These are phyloP conservation scores for Eristalinus aeneus DNA, from an alignment of 2,888 invertebrate genomes.

Conservation along the genomic window DNA sequence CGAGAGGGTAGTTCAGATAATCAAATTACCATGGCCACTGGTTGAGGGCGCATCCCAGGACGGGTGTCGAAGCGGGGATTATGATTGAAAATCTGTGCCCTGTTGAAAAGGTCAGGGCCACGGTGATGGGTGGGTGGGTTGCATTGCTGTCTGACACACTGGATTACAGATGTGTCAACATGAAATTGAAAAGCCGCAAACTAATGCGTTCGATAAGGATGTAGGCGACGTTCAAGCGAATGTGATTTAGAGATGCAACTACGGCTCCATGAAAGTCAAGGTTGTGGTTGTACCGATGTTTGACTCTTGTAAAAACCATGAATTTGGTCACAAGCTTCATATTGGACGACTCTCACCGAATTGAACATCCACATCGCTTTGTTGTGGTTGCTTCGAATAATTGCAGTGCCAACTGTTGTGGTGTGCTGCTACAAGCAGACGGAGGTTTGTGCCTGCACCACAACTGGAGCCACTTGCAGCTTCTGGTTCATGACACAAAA, in stretches of 20 bases:
- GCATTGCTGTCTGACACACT: conserved; percentile 1
- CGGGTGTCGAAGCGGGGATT: conserved; percentile 28
- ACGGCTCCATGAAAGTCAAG: neutral
- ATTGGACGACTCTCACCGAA: neutral
- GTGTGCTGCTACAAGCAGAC: neutral
- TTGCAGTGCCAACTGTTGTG: neutral
- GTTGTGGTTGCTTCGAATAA: neutral
- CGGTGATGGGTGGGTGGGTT: neutral
- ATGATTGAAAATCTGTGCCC: conserved; percentile 27
- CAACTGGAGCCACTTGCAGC: neutral
- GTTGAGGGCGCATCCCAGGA: conserved; percentile 20
- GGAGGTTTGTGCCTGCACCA: neutral
- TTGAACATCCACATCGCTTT: neutral
- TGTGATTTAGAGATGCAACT: neutral
- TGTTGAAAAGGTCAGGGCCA: conserved; percentile 42
- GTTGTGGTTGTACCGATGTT: neutral
- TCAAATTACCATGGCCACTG: conserved; percentile 50
- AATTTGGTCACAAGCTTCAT: neutral
- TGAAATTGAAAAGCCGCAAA: conserved; percentile 2
- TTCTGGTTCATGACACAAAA: neutral
- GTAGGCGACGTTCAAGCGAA: neutral
- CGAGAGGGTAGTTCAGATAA: conserved; percentile 20
- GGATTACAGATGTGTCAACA: conserved; percentile 27
- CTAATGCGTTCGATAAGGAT: neutral
- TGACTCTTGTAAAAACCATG: neutral